Evolutionary conservation across 2,888 invertebrate species (phyloP), one percentile per base, ranked within the genome.

Genomic region (Myopa tessellatipennis): DNA sequence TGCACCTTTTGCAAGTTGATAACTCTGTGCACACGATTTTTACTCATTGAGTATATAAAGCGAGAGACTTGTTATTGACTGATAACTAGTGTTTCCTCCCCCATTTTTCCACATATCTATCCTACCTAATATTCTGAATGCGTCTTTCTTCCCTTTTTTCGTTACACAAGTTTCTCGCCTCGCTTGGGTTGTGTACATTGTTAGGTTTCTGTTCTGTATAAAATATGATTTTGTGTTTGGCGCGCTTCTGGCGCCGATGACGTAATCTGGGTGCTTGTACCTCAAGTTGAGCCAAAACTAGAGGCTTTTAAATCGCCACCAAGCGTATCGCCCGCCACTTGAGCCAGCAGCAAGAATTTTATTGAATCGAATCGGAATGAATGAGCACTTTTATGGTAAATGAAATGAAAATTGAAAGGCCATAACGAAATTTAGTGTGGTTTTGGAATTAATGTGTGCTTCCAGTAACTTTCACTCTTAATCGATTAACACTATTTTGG

Each of bases 231-330:
- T 73, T 63, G 5, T 26, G n/a, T 34, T 45, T 61, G 58, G 40
- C 26, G 14, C 58, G 68, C 40, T 75, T 63, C 26, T 67, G 67
- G 55, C 68, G 58, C 67, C 68, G 75, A 75, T 75, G 75, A 75
- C 75, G 75, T 75, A 75, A 75, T 45, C 69, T 68, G 34, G 74
- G 16, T 63, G 12, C 63, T 65, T 63, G 50, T 65, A 73, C 60
- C 61, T 26, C 58, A 38, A 68, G 67, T 74, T 74, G 7, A 75
- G 75, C 69, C 75, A 60, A 69, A 69, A 60, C 68, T 26, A 40
- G 38, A n/a, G 58, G 36, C 52, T 26, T 16, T 36, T 45, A 55
- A 65, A 71, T 34, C 63, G 76, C 65, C 69, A 70, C 69, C 76
- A 58, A 26, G 26, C 26, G 26, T 26, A 26, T 26, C 26, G 26